Percentiles rank a stretch among this genome's conserved stretches.
These are phyloP conservation scores for Delphinus delphis DNA, from an alignment of 2,113 vertebrate species.

Conservation along the genomic window DNA sequence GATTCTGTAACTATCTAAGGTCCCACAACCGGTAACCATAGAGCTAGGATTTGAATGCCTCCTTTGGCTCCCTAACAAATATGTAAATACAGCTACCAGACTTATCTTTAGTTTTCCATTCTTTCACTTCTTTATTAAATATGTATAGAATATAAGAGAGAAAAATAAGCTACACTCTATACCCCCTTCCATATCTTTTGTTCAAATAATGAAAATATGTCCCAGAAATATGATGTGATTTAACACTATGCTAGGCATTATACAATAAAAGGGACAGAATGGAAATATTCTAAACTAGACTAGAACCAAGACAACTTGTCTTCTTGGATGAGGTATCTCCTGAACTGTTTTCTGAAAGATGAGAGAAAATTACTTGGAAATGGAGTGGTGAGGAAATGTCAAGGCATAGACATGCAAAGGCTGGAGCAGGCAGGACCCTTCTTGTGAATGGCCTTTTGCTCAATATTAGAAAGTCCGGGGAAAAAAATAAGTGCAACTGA, in stretches of 20 bases:
- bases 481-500: conserved; percentile 24
- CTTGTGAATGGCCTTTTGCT: background rate
- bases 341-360: background rate
- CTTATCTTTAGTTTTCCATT: background rate
- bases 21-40: background rate
- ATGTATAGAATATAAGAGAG: background rate
- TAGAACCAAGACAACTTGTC: background rate
- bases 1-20: background rate
- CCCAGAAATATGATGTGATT: background rate
- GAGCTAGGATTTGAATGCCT: background rate
- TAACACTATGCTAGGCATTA: background rate
- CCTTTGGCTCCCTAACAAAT: background rate
- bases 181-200: background rate
- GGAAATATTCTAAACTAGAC: background rate
- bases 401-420: background rate
- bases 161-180: background rate
- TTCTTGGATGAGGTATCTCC: background rate
- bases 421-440: background rate
- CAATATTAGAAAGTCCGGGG: background rate
- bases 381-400: rapidly evolving
- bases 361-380: background rate
- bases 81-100: background rate
- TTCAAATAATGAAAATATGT: background rate
- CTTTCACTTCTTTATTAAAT: conserved; percentile 9
- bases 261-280: background rate